Evolutionary conservation across 2,797 vertebrate genomes (phyloP).

Genomic region (Nasua narica): DNA sequence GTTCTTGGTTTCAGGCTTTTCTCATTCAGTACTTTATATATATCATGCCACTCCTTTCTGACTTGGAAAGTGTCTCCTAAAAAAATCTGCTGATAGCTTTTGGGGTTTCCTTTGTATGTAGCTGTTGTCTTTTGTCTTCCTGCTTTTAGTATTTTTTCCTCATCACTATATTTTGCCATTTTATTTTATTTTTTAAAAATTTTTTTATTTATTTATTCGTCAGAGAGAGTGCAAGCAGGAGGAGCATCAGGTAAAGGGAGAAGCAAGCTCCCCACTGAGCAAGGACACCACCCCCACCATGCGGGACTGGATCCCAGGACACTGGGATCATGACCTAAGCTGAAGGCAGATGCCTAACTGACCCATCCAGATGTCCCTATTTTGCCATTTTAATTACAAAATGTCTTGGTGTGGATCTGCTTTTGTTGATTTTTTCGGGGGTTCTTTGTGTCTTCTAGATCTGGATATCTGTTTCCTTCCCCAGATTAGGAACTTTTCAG

Average conservation of each 20-base stretch:
- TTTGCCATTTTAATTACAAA: not conserved
- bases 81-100: not conserved
- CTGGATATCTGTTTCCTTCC: not conserved
- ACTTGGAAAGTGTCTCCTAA: not conserved
- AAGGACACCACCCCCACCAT: not conserved
- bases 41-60: not conserved
- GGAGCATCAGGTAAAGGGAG: not conserved
- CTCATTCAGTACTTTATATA: not conserved
- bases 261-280: not conserved
- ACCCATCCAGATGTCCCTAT: not conserved
- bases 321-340: not conserved
- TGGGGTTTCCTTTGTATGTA: not conserved
- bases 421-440: not conserved
- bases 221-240: not conserved
- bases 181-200: not conserved
- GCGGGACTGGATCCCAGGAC: not conserved
- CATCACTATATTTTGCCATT: not conserved
- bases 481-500: not conserved
- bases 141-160: not conserved
- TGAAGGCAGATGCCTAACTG: not conserved
- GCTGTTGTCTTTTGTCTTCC: not conserved
- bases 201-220: no score
- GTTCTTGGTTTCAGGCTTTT: not conserved
- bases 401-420: not conserved
- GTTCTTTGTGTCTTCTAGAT: not conserved